phyloP scores from a whole-genome alignment of 2,888 invertebrate species.

The Villa cingulata region DNA sequence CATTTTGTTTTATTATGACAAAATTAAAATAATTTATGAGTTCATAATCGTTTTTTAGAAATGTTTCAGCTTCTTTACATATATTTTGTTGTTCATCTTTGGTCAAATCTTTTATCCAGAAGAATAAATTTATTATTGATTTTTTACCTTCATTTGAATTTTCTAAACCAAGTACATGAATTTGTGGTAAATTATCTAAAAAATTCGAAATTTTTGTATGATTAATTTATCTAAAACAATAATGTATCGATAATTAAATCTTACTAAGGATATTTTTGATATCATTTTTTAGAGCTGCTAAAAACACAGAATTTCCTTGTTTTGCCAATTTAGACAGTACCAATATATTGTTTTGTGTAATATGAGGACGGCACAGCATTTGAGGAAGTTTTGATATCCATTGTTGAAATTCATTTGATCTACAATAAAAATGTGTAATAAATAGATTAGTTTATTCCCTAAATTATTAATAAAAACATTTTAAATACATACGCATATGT shows the following conservation, averaged over 20 bases:
- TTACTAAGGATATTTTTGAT: slow-evolving; percentile 37
- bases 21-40: too few relatives aligned
- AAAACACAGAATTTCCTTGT: slow-evolving; percentile 40
- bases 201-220: not conserved
- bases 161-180: slow-evolving; percentile 31
- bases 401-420: slow-evolving; percentile 30
- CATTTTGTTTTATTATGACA: too few relatives aligned
- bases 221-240: not conserved
- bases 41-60: too few relatives aligned
- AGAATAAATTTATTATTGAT: slow-evolving; percentile 42
- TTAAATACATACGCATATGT: slow-evolving; percentile 25
- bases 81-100: too few relatives aligned
- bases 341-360: slow-evolving; percentile 41
- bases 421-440: slow-evolving; percentile 20
- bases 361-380: slow-evolving; percentile 39
- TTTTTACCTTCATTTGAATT: slow-evolving; percentile 37
- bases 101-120: slow-evolving; percentile 33
- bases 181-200: slow-evolving; percentile 20
- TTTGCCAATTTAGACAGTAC: slow-evolving; percentile 46
- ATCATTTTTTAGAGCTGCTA: slow-evolving; percentile 37
- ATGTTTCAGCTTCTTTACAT: too few relatives aligned
- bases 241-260: too few relatives aligned
- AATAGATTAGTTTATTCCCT: not conserved
- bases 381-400: slow-evolving; percentile 45
- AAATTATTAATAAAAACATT: too few relatives aligned